Conservation (phyloP, 2,888 invertebrate genomes). For the Athripsodes cinereus region DNA sequence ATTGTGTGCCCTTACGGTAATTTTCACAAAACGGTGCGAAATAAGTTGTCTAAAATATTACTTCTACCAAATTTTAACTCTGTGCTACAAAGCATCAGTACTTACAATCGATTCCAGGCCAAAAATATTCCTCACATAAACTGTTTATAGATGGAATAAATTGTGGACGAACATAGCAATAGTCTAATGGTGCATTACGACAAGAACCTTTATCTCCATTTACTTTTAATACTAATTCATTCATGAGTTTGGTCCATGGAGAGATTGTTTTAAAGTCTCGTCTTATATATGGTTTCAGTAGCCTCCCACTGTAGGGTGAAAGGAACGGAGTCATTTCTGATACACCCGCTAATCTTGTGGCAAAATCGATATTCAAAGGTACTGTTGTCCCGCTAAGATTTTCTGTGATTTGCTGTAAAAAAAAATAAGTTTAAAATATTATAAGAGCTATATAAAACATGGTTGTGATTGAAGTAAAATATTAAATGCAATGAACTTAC, state of each 20-base stretch:
- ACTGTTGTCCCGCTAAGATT: conserved; percentile 34
- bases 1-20: too few species aligned
- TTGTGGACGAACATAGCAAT: conserved; percentile 80
- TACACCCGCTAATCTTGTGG: conserved; percentile 48
- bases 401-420: conserved; percentile 14
- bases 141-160: conserved; percentile 85
- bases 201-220: conserved; percentile 40
- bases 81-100: too few species aligned
- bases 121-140: conserved; percentile 77
- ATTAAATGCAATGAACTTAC: conserved; percentile 20
- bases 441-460: too few species aligned
- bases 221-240: conserved; percentile 54
- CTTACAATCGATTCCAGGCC: conserved; percentile 90
- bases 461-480: too few species aligned
- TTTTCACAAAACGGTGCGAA: too few species aligned
- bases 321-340: conserved; percentile 52
- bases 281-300: conserved; percentile 79
- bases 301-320: conserved; percentile 64
- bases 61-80: too few species aligned
- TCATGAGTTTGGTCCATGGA: conserved; percentile 63
- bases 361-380: conserved; percentile 37
- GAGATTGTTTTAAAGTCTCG: conserved; percentile 62
- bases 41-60: too few species aligned
- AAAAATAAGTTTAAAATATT: too few species aligned
- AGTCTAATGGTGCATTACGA: conserved; percentile 65